These are phyloP conservation scores for Pipra filicauda DNA, from an alignment of 2,113 vertebrate species.

Conservation along the genomic window DNA sequence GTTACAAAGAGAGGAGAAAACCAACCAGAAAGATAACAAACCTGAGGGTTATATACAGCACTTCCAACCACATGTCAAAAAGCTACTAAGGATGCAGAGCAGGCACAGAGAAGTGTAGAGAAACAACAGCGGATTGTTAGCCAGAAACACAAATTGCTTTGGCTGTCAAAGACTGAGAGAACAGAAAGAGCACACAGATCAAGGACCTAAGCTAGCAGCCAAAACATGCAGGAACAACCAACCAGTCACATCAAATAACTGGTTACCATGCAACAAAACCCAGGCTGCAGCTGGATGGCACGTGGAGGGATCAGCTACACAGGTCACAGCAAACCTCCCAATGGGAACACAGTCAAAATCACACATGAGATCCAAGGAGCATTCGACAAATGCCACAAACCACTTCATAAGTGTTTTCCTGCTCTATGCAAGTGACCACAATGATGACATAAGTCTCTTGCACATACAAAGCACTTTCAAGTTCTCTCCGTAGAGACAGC, in stretches of 20 bases:
- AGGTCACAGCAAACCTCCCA: not conserved
- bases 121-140: not conserved
- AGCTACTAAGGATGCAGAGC: not conserved
- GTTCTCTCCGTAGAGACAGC: not conserved
- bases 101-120: not conserved
- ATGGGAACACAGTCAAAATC: not conserved
- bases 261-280: not conserved
- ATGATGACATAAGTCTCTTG: not conserved
- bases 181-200: not conserved
- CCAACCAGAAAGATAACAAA: not conserved
- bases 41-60: not conserved
- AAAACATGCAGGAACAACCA: constrained; percentile 5
- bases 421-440: not conserved
- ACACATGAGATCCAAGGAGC: not conserved
- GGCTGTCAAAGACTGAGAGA: not conserved
- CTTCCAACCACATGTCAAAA: not conserved
- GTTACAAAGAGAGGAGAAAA: not conserved
- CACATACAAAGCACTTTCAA: not conserved
- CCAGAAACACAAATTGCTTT: not conserved
- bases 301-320: not conserved
- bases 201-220: not conserved
- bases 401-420: not conserved
- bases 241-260: not conserved
- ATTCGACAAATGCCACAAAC: not conserved
- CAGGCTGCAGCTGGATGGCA: not conserved